A percentile compares a stretch with the other conserved stretches of the same genome.
Conservation (phyloP, 2,888 invertebrate genomes). For the Lycaena phlaeas region DNA sequence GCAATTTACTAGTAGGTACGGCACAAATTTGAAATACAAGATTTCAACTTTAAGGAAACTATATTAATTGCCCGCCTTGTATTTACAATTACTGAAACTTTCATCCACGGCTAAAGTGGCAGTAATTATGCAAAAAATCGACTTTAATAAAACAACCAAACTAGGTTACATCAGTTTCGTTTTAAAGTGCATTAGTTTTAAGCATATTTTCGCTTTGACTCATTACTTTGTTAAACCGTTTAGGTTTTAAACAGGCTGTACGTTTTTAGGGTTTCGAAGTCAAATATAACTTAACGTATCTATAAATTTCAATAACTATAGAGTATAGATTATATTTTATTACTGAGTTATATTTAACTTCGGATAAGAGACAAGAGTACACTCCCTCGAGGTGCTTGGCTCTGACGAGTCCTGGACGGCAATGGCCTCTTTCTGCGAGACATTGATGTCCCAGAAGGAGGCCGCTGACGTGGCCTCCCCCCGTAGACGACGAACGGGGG, state of each 20-base stretch:
- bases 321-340: not conserved
- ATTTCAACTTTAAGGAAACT: not conserved
- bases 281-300: not conserved
- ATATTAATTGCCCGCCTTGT: not conserved
- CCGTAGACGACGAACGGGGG: too few relatives aligned
- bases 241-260: not conserved
- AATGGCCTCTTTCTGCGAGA: too few relatives aligned
- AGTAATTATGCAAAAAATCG: constrained; percentile 3
- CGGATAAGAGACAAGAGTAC: not conserved
- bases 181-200: not conserved
- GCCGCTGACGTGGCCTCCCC: too few relatives aligned
- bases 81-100: constrained; percentile 2
- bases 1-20: too few relatives aligned
- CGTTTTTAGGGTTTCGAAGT: not conserved
- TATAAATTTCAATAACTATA: not conserved
- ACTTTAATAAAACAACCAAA: not conserved
- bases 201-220: constrained; percentile 3
- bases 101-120: not conserved
- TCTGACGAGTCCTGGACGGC: not conserved
- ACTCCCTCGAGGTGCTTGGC: not conserved
- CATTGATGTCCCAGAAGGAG: too few relatives aligned
- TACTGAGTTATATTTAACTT: not conserved
- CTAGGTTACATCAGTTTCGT: not conserved
- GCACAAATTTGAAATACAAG: not conserved
- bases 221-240: not conserved